Percentiles rank a stretch among this genome's conserved stretches.
phyloP scores from a whole-genome alignment of 23 tunicate genomes.

The Oikopleura albicans region DNA sequence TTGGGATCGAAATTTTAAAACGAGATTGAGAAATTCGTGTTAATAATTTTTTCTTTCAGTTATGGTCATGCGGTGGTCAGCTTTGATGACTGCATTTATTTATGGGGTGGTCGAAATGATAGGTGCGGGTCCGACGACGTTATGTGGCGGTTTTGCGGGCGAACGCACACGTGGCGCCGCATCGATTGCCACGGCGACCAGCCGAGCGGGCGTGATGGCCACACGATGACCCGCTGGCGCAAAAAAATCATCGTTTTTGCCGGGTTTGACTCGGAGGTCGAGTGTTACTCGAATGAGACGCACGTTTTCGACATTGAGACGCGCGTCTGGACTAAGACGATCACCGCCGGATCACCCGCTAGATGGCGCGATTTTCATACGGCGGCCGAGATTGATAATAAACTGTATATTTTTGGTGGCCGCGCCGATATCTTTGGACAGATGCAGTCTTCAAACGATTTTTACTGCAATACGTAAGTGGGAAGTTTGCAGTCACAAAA shows the following conservation, averaged over 20 bases:
- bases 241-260: neutral
- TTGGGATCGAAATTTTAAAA: neutral
- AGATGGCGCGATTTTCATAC: conserved; percentile 13
- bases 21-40: neutral
- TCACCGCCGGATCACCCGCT: neutral
- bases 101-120: conserved; percentile 17
- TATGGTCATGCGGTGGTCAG: conserved; percentile 9
- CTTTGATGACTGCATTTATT: neutral
- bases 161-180: neutral
- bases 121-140: neutral
- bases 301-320: neutral
- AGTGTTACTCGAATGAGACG: neutral
- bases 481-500: neutral
- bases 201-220: conserved; percentile 7
- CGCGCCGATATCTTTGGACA: neutral
- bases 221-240: neutral
- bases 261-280: conserved; percentile 8
- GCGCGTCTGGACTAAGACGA: neutral
- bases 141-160: neutral
- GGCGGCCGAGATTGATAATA: neutral
- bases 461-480: neutral
- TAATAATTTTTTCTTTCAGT: too few species aligned
- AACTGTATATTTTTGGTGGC: conserved; percentile 8
- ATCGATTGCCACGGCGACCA: neutral
- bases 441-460: neutral